Base-by-base conservation (phyloP, 1,140 invertebrate species). In the Drosophila pachea region DNA sequence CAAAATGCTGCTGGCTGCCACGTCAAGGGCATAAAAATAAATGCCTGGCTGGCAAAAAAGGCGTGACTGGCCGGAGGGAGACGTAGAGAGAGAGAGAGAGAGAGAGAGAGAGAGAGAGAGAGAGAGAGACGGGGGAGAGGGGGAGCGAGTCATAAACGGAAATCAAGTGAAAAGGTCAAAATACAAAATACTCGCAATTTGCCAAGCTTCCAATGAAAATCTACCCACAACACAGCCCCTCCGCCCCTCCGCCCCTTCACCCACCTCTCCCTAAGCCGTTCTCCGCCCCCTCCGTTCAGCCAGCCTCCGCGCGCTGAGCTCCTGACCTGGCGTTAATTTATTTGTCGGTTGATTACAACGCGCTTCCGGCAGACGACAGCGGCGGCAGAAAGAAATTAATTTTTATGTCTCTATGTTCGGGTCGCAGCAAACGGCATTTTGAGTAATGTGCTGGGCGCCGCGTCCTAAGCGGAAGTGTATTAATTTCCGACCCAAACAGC, bases 291-390 rank as follows among this genome's bases (percentile, higher is more conserved):
- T n/a, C 22, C 22, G 22, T 22, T 22, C 22, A 22, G 22, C 22
- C 22, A 22, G 22, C 1, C 22, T 22, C 22, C 22, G 22, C 22
- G 22, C 22, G 40, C 12, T 43, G 40, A 40, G 7, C 48, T 35
- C 33, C 54, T 61, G 53, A 68, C 55, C 38, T 54, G 78, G 79
- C 77, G 79, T 83, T 76, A 83, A 83, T 83, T 83, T 83, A 83
- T 83, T 83, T 83, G 79, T 86, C 79, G 79, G 81, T 83, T 83
- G 81, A 83, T 83, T 83, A 83, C 81, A 86, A 65, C 81, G 76
- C 50, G 69, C 73, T 74, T 83, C 79, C 79, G 79, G 62, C 76
- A 76, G 68, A 67, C 62, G 79, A 83, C 79, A 77, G 59, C 72
- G 58, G 59, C 48, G 53, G 67, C 79, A 75, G 75, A 82, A 84